Evolutionary conservation across 2,888 invertebrate genomes (phyloP), one percentile per base, ranked within the genome.

Genomic region (Drosophila siamana): DNA sequence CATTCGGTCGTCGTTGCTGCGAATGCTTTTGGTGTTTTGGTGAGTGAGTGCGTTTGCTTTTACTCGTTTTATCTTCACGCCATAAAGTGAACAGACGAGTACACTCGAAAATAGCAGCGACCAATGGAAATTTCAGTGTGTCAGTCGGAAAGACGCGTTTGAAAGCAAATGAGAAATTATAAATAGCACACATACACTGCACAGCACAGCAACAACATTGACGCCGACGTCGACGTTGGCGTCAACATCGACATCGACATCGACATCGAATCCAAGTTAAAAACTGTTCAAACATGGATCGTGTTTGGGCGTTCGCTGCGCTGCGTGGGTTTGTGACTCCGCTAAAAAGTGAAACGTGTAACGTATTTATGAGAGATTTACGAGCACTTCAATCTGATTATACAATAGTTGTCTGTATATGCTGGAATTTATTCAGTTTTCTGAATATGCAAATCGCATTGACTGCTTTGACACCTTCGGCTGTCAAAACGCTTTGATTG

Each of bases 81-180:
- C 59, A 63, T 69, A 59, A 47, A 66, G 69, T 57, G 47, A 57
- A 59, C 33, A 59, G 52, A 61, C 64, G 44, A 61, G 73, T 75
- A 69, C 57, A 59, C 64, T 80, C 55, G 40, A 73, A 75, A 73
- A 69, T 69, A 78, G 68, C 74, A 30, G 48, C 26, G 41, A 8
- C 57, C 55, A 61, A 57, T 74, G 77, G 69, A 81, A 80, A 83
- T 74, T 81, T 80, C 44, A 74, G 79, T 68, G 67, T 77, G 80
- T 57, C 75, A 75, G 65, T 57, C 75, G 59, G 47, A 77, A 54
- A 57, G 69, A 50, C 52, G 46, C 54, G 60, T 56, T 52, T 60
- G 47, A 70, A 74, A 67, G 62, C 66, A 74, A 74, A 61, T 47
- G 46, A 50, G 60, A 74, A 64, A 71, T 68, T 74, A 74, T 68